A percentile compares a stretch with the other conserved stretches of the same genome.
These are phyloP conservation scores for Lapara coniferarum DNA, from an alignment of 2,888 invertebrate species.

Conservation along the genomic window DNA sequence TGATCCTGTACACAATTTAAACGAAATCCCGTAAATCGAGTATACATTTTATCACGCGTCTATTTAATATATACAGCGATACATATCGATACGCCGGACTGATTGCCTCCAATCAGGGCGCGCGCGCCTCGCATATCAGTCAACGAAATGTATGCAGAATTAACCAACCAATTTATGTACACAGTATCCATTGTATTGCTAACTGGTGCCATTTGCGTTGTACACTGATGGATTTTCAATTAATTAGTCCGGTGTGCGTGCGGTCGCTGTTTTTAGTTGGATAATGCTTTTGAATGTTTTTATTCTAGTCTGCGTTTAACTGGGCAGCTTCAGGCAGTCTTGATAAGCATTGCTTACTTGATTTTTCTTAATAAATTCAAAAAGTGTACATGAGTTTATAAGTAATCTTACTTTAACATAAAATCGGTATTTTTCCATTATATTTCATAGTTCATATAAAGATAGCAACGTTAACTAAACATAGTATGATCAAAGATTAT, in stretches of 20 bases:
- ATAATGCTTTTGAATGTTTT: background rate
- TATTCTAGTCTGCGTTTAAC: background rate
- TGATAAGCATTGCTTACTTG: no score
- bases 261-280: conserved; percentile 9
- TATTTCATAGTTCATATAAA: no score
- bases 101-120: conserved; percentile 52
- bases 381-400: no score
- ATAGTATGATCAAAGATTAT: no score
- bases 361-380: no score
- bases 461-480: no score
- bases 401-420: no score
- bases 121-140: conserved; percentile 48
- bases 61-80: conserved; percentile 34
- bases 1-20: conserved; percentile 4
- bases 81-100: conserved; percentile 44
- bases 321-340: no score
- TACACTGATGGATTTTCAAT: conserved; percentile 35
- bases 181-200: conserved; percentile 32
- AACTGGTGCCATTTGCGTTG: conserved; percentile 32
- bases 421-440: no score
- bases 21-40: conserved; percentile 7
- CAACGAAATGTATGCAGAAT: conserved; percentile 34
- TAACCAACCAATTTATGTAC: conserved; percentile 44
- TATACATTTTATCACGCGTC: conserved; percentile 31
- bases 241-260: conserved; percentile 25